These are phyloP conservation scores for Monochamus saltuarius DNA, from an alignment of 1,140 invertebrate genomes.

Conservation along the genomic window DNA sequence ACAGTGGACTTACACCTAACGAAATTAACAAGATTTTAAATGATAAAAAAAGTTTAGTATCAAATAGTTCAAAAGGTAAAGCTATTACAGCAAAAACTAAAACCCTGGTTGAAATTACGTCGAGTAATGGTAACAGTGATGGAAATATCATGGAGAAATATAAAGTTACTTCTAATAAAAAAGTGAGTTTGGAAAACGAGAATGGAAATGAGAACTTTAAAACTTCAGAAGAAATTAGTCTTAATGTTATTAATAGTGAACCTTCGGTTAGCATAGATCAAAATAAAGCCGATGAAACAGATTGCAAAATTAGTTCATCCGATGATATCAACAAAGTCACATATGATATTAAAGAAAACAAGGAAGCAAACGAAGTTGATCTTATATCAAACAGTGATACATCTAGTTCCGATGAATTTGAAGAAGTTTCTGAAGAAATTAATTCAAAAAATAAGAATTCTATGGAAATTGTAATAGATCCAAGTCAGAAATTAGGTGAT, in stretches of 20 bases:
- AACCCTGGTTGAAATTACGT: no score
- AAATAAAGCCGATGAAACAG: no score
- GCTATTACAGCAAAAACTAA: constrained; percentile 31
- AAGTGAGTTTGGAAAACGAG: no score
- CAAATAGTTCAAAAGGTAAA: constrained; percentile 37
- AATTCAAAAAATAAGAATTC: constrained; percentile 19
- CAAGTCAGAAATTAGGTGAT: constrained; percentile 54
- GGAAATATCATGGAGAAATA: constrained; percentile 20
- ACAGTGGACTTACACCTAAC: constrained; percentile 70
- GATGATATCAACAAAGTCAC: constrained; percentile 65
- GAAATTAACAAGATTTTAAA: constrained; percentile 65
- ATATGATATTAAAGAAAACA: background rate
- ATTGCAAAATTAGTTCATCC: constrained; percentile 48
- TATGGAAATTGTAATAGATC: constrained; percentile 50
- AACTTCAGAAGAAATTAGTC: no score
- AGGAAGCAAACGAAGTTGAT: constrained; percentile 27
- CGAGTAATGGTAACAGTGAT: constrained; percentile 2
- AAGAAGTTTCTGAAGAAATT: constrained; percentile 55
- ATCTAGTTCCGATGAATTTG: constrained; percentile 54
- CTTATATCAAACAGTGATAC: constrained; percentile 32
- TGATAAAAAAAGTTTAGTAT: constrained; percentile 4
- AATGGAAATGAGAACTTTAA: no score
- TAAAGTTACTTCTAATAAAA: background rate
- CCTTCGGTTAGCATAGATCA: no score
- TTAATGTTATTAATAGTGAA: no score